Percentiles rank a stretch among this genome's conserved stretches.
Evolutionary conservation across 2,888 invertebrate species (phyloP).

Genomic region (Diplazon laetatorius): DNA sequence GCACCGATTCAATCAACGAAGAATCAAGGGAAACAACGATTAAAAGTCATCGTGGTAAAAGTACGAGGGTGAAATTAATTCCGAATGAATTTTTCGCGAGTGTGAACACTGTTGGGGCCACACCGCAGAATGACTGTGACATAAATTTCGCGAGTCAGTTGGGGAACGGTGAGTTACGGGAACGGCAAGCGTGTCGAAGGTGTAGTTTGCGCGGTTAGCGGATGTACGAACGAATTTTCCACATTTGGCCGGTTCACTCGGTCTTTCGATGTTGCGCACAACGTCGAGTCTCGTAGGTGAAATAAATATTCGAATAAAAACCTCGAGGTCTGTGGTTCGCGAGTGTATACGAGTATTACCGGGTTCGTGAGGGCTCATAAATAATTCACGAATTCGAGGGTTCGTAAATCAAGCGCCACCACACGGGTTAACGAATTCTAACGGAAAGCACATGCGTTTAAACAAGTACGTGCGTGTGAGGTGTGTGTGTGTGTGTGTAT

Average conservation of each 20-base stretch:
- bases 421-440: conserved; percentile 30
- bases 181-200: conserved; percentile 12
- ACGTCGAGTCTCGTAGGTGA: conserved; percentile 22
- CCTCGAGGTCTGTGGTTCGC: conserved; percentile 18
- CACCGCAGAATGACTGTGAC: conserved; percentile 19
- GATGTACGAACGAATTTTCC: conserved; percentile 9
- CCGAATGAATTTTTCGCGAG: conserved; percentile 24
- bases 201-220: conserved; percentile 32
- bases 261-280: neutral
- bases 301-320: conserved; percentile 57
- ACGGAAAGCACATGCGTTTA: conserved; percentile 9
- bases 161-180: conserved; percentile 28
- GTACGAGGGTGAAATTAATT: neutral
- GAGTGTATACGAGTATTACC: conserved; percentile 55
- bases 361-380: conserved; percentile 52
- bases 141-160: conserved; percentile 42
- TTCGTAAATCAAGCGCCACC: conserved; percentile 58
- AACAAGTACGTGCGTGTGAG: neutral
- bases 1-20: neutral
- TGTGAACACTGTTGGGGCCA: neutral
- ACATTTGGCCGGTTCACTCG: conserved; percentile 1
- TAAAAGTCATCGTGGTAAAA: conserved; percentile 10
- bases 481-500: too few relatives aligned
- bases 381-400: conserved; percentile 55
- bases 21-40: too few relatives aligned